These are phyloP conservation scores for Microtus ochrogaster DNA, from an alignment of 2,113 vertebrate species.

Conservation along the genomic window DNA sequence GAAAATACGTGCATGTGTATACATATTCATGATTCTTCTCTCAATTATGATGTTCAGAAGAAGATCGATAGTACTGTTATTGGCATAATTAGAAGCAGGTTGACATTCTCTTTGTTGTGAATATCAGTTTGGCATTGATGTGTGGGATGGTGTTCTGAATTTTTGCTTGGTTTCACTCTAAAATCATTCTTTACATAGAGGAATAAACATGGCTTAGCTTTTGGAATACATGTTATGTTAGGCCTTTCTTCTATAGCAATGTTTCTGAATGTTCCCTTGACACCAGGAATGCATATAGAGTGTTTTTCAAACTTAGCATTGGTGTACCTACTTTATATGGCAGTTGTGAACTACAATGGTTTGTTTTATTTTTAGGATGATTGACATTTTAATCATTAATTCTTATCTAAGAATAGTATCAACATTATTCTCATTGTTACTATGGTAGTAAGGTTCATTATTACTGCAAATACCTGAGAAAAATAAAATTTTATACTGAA, in stretches of 20 bases:
- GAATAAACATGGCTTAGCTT: not conserved
- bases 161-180: not conserved
- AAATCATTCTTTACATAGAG: not conserved
- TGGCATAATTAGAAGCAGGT: constrained; percentile 21
- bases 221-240: not conserved
- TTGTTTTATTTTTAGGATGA: constrained; percentile 17
- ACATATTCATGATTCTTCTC: not conserved
- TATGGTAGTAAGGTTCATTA: not conserved
- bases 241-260: not conserved
- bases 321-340: not conserved
- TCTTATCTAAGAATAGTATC: not conserved
- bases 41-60: not conserved
- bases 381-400: not conserved
- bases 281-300: not conserved
- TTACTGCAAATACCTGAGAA: not conserved
- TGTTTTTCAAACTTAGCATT: not conserved
- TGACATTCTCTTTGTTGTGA: not conserved
- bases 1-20: not conserved
- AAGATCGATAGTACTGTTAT: not conserved
- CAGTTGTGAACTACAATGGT: not conserved
- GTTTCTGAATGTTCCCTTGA: not conserved
- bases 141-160: not conserved
- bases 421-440: not conserved
- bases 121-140: constrained; percentile 14
- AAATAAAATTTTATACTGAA: not conserved